Evolutionary conservation across 2,888 invertebrate genomes (phyloP), one percentile per base, ranked within the genome.

Genomic region (Mimumesa dahlbomi): DNA sequence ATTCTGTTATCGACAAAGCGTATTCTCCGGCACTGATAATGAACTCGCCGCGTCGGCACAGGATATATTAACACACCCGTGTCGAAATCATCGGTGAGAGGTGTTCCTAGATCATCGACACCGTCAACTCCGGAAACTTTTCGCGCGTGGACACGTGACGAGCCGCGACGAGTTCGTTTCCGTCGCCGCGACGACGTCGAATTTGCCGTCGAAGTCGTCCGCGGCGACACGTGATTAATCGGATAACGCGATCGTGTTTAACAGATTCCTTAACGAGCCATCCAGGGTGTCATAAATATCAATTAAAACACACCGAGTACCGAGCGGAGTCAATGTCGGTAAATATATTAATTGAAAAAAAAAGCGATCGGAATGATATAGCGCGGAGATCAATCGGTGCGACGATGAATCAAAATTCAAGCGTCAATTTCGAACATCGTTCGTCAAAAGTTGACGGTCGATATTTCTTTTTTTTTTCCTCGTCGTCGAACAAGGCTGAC

Each of bases 271-370:
- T 34, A 31, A 31, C 31, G 34, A 34, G 34, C 9, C 14, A 7
- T 21, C 22, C 43, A 19, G 11, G 21, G 19, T 21, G n/a, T 25
- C 46, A 46, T 57, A 57, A 57, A 57, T 57, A 53, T 42, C 53
- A 34, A 57, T 57, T 36, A 57, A n/a, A n/a, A n/a, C n/a, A n/a
- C n/a, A n/a, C n/a, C n/a, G n/a, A n/a, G n/a, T n/a, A n/a, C n/a
- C n/a, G n/a, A n/a, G n/a, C 29, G 29, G 14, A 21, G 29, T 57
- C n/a, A 21, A 40, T 19, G 45, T 9, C 46, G 16, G 34, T 58
- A 42, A 53, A 40, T 42, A n/a, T n/a, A 25, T 16, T 25, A 13
- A 52, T 40, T 52, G 21, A 38, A 11, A 3, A 34, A 34, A 34
- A 34, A 34, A 34, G 4, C 6, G 43, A 25, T 21, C 21, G 4